Conservation (phyloP, 2,797 vertebrate species). For the Danio aesculapii region DNA sequence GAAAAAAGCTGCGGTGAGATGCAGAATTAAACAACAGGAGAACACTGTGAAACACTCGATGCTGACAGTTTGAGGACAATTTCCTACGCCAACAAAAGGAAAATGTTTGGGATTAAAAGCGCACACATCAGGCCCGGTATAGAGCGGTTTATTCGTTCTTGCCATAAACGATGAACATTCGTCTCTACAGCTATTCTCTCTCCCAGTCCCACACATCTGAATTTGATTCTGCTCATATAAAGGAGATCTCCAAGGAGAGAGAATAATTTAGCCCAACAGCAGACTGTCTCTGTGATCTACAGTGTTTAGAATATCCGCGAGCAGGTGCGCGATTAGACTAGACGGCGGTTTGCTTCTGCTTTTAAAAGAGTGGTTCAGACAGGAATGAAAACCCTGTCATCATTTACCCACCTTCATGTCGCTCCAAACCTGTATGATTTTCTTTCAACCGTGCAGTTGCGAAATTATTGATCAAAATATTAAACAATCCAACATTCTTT, state of each 20-base stretch:
- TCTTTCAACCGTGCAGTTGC: background rate
- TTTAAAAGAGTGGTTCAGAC: constrained; percentile 24
- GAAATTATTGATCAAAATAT: background rate
- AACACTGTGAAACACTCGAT: constrained; percentile 41
- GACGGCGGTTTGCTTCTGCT: constrained; percentile 15
- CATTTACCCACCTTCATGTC: background rate
- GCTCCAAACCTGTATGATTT: constrained; percentile 6
- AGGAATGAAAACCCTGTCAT: constrained; percentile 31
- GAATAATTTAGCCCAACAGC: constrained; percentile 33
- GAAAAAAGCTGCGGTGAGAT: constrained; percentile 28
- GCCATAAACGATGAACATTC: constrained; percentile 39
- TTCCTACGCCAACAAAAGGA: constrained; percentile 45
- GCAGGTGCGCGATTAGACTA: constrained; percentile 41
- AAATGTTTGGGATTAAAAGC: constrained; percentile 55
- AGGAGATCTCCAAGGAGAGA: constrained; percentile 31
- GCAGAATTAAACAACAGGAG: constrained; percentile 44
- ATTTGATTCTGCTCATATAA: background rate
- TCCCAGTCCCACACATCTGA: constrained; percentile 29
- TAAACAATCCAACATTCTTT: background rate
- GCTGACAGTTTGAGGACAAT: constrained; percentile 55
- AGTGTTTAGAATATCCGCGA: constrained; percentile 3
- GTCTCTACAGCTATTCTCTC: constrained; percentile 34
- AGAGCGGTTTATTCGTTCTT: constrained; percentile 40
- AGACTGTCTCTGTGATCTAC: constrained; percentile 32
- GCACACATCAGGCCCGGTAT: constrained; percentile 16